Evolutionary conservation across 2,113 vertebrate species (phyloP), one percentile per base, ranked within the genome.

Genomic region (Equus przewalskii): DNA sequence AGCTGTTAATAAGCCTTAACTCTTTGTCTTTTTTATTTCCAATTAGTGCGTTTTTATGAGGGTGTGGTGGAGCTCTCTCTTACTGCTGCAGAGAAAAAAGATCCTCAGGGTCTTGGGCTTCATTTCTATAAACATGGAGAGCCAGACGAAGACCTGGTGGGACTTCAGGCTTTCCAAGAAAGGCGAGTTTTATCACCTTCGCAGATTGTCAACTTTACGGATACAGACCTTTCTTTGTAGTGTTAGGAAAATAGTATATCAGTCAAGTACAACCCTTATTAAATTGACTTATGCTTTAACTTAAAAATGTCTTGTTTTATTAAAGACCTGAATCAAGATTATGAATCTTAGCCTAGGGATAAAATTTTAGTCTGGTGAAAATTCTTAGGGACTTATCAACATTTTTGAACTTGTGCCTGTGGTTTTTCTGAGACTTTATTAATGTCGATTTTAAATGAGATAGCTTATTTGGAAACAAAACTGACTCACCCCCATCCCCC

Each of bases 51-150:
- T 92, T 99, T 99, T 98, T 99, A 99, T 81, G 99, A 99, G 98
- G 99, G 99, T 5, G 99, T 99, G 24, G 99, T 99, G 60, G 99
- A 99, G 98, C 98, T 99, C 80, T 99, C 99, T 85, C 99, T 99
- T 76, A 99, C 99, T 54, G 99, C 99, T 76, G 99, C 99, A 46
- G 99, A 99, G 96, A 99, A 99, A 86, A 99, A 99, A 97, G 99
- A 99, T 97, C 99, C 99, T 10, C 99, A 99, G 97, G 99, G 99
- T 46, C 99, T 99, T 78, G 99, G 99, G 5, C 99, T 99, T 72
- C 99, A 99, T 98, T 99, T 99, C 97, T 99, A 99, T 98, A 99
- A 99, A 98, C 99, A 99, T 49, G 99, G 99, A 94, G 99, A 99
- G 97, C 99, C 99, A n/a, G 99, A 99, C 98, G 99, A 99, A 65